Base-by-base conservation (phyloP, 2,888 invertebrate species). In the Coecobrya sp. region DNA sequence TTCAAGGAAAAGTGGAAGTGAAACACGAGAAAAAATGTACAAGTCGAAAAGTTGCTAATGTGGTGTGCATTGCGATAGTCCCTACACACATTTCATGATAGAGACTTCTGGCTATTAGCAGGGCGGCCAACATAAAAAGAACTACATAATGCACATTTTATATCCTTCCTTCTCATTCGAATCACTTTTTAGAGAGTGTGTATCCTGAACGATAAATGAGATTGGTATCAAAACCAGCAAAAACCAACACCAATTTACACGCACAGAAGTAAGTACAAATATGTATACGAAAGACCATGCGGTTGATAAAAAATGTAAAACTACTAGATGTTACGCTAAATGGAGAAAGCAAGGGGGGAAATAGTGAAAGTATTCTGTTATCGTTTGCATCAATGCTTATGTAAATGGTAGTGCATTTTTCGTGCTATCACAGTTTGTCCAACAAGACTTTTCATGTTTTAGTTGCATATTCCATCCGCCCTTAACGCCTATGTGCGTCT, bases 291-390 rank as follows among this genome's bases (percentile, higher is more conserved):
- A 13, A 52, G 25, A 10, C 70, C 36, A 36, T 73, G 86, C 55
- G 73, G 85, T 85, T 85, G 85, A 70, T 85, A 86, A 52, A 62
- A 62, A 36, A 36, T 36, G 36, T 36, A 36, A 36, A 36, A 36
- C 36, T 36, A 36, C 36, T 36, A 36, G 36, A 36, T 36, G 36
- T 36, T 36, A 36, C 7, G 36, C 36, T 36, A 36, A 36, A 36
- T 7, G 7, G 3, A 7, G 36, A 36, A 36, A 65, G 62, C 16
- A 65, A 65, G 19, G 13, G 25, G 27, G 19, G 27, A 65, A 65
- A 5, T 27, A 25, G 25, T 65, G 65, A 65, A n/a, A 19, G 25
- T 27, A 25, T 27, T 65, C 25, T 65, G 25, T 65, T 65, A 65
- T 65, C 65, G 49, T 49, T 49, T 49, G 16, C 5, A 16, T 10